Conservation (phyloP, 2,797 vertebrate genomes). For the Typhlichthys subterraneus region DNA sequence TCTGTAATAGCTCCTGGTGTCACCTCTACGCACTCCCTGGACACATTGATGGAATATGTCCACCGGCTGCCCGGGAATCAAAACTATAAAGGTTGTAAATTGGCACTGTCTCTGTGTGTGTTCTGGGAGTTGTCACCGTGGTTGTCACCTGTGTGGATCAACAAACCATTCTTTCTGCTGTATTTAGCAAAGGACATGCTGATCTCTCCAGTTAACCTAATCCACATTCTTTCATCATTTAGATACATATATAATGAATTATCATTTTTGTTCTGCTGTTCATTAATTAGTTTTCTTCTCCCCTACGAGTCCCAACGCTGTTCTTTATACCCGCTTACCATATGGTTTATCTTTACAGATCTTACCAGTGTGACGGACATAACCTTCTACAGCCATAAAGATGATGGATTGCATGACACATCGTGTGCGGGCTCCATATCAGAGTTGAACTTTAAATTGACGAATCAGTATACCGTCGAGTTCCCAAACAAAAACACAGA, state of each 20-base stretch:
- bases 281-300: slow-evolving; percentile 20
- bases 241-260: slow-evolving; percentile 1
- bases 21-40: too few species aligned
- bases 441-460: too few species aligned
- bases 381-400: too few species aligned
- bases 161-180: slow-evolving; percentile 17
- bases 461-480: too few species aligned
- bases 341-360: too few species aligned
- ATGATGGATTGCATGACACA: too few species aligned
- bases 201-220: slow-evolving; percentile 30
- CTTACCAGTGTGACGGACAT: too few species aligned
- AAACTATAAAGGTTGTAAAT: not conserved
- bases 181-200: slow-evolving; percentile 8
- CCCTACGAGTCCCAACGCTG: slow-evolving; percentile 20
- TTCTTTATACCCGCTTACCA: not conserved
- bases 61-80: not conserved
- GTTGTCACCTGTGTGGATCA: slow-evolving; percentile 11
- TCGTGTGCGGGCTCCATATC: too few species aligned
- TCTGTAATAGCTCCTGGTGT: too few species aligned
- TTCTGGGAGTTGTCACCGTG: slow-evolving; percentile 11
- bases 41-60: not conserved
- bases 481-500: too few species aligned
- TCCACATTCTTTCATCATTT: slow-evolving; percentile 8
- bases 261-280: slow-evolving; percentile 21
- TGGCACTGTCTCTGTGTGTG: not conserved